Conservation (phyloP, 2,797 vertebrate species). For the Dendrocincla tyrannina region DNA sequence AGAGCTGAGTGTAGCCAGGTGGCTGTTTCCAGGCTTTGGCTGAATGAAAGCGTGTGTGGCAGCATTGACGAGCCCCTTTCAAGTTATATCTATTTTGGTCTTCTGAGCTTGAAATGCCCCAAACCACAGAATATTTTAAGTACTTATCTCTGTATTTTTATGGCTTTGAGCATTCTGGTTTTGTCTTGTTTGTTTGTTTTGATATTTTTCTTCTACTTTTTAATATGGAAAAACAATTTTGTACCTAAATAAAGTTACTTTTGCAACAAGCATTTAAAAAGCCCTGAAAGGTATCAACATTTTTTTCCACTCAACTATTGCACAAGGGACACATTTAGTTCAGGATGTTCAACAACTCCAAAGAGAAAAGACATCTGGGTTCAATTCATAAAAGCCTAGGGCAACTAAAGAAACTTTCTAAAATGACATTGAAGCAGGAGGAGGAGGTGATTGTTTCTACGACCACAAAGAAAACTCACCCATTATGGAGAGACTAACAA, state of each 20-base stretch:
- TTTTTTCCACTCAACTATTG: slow-evolving; percentile 9
- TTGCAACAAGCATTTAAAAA: neutral
- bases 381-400: slow-evolving; percentile 11
- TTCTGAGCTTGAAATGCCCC: neutral
- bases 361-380: slow-evolving; percentile 47
- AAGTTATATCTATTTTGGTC: neutral
- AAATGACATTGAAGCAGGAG: neutral
- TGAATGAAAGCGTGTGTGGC: neutral
- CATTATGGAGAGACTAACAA: neutral
- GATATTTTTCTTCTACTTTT: neutral
- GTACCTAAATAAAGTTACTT: neutral
- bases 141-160: neutral
- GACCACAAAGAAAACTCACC: neutral
- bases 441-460: neutral
- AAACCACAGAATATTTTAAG: neutral
- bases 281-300: neutral
- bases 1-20: neutral
- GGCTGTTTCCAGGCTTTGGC: neutral
- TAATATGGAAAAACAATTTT: neutral
- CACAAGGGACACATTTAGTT: slow-evolving; percentile 22
- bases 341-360: neutral
- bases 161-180: neutral
- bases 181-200: neutral
- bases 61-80: neutral
- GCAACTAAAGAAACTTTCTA: neutral